Evolutionary conservation across 2,888 invertebrate species (phyloP).

Genomic region (Drosophila quinaria): DNA sequence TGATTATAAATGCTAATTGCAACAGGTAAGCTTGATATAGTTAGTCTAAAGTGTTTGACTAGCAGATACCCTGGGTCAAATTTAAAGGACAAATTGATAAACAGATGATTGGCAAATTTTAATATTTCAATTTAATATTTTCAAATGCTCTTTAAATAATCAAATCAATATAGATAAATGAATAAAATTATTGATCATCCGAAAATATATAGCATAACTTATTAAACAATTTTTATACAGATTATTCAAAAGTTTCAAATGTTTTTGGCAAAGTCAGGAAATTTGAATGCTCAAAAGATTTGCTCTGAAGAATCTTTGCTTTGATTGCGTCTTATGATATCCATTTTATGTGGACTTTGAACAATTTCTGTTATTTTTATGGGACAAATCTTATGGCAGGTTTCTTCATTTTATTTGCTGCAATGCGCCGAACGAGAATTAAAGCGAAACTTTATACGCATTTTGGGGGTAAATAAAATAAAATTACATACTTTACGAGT

Average conservation of each 20-base stretch:
- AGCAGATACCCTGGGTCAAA: background rate
- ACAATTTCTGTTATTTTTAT: background rate
- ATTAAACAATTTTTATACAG: background rate
- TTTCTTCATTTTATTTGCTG: background rate
- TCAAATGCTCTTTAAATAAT: no score
- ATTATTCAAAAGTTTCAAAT: background rate
- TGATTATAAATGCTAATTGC: conserved; percentile 10
- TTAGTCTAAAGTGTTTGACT: background rate
- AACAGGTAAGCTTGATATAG: background rate
- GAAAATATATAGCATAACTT: background rate
- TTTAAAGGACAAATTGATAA: no score
- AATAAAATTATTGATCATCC: no score
- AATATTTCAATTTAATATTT: no score
- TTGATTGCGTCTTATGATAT: conserved; percentile 7
- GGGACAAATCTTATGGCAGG: background rate
- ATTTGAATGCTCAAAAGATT: background rate
- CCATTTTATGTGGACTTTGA: conserved; percentile 1
- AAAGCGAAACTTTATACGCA: conserved; percentile 25
- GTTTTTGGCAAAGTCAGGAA: background rate
- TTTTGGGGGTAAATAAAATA: conserved; percentile 48
- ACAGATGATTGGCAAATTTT: no score
- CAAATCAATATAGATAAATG: no score
- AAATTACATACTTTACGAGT: conserved; percentile 59
- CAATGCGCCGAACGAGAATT: conserved; percentile 2
- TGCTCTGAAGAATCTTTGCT: background rate